Percentiles rank a stretch among this genome's conserved stretches.
Evolutionary conservation across 2,113 vertebrate species (phyloP).

Genomic region (Hypanus sabinus): DNA sequence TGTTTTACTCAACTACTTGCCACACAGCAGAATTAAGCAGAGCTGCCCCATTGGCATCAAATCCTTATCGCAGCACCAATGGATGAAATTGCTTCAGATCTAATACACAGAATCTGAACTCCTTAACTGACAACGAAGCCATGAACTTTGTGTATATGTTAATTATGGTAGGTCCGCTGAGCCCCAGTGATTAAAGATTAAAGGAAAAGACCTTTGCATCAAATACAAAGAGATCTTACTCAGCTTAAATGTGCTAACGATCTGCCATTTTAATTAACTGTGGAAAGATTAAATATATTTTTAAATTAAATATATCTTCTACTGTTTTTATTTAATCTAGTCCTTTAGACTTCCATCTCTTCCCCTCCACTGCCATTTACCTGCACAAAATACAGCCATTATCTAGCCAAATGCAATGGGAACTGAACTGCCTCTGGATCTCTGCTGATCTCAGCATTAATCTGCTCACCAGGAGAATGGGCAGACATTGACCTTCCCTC

Average conservation of each 20-base stretch:
- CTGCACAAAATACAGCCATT: not conserved
- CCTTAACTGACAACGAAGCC: slow-evolving; percentile 15
- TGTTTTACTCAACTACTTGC: not conserved
- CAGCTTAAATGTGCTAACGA: not conserved
- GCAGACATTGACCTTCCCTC: slow-evolving; percentile 15
- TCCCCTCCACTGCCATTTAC: not conserved
- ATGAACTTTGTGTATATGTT: slow-evolving; percentile 11
- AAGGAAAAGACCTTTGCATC: slow-evolving; percentile 27
- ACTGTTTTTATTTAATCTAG: not conserved
- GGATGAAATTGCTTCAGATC: slow-evolving; percentile 3
- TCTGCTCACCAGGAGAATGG: not conserved
- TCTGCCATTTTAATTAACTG: slow-evolving; percentile 21
- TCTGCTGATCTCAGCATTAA: not conserved
- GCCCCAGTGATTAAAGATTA: slow-evolving; percentile 35
- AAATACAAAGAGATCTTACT: slow-evolving; percentile 18
- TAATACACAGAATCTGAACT: slow-evolving; percentile 31
- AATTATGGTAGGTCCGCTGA: slow-evolving; percentile 17
- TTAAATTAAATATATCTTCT: not conserved
- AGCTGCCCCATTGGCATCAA: slow-evolving; percentile 5
- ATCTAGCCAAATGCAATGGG: not conserved
- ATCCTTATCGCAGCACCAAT: not conserved
- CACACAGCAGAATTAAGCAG: slow-evolving; percentile 11
- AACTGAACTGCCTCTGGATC: slow-evolving; percentile 2
- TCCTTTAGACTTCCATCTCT: not conserved
- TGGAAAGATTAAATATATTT: slow-evolving; percentile 5